Evolutionary conservation across 2,113 vertebrate genomes (phyloP).

Genomic region (Plestiodon gilberti): DNA sequence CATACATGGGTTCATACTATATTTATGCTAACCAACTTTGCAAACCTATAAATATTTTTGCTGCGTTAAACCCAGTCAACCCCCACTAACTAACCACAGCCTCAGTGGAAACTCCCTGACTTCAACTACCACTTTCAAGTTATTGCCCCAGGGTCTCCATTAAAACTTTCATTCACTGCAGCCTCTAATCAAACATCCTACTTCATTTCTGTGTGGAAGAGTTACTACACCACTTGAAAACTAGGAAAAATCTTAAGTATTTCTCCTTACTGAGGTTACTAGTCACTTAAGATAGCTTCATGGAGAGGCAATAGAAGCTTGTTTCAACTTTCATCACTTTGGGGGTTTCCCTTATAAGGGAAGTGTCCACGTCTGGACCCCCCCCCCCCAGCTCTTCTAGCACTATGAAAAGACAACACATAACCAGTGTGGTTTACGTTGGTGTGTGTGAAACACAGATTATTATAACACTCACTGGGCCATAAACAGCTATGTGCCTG

Average conservation of each 20-base stretch:
- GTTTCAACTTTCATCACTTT: background rate
- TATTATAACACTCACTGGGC: background rate
- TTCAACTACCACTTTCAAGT: constrained; percentile 69
- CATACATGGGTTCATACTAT: constrained; percentile 53
- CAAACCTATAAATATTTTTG: constrained; percentile 55
- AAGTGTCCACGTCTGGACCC: background rate
- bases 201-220: constrained; percentile 58
- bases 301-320: background rate
- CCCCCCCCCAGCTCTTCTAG: no score
- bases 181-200: constrained; percentile 57
- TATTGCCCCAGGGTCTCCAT: constrained; percentile 52
- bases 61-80: constrained; percentile 35
- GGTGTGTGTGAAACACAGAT: background rate
- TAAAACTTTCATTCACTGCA: constrained; percentile 56
- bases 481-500: background rate
- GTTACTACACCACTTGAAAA: constrained; percentile 49
- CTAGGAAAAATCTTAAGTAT: background rate
- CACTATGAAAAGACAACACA: background rate
- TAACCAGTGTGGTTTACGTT: background rate
- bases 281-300: background rate
- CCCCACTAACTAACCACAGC: constrained; percentile 34
- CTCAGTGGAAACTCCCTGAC: constrained; percentile 65
- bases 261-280: background rate
- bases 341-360: background rate
- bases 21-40: constrained; percentile 49